Evolutionary conservation across 2,888 invertebrate species (phyloP).

Genomic region (Melinopterus prodromus): DNA sequence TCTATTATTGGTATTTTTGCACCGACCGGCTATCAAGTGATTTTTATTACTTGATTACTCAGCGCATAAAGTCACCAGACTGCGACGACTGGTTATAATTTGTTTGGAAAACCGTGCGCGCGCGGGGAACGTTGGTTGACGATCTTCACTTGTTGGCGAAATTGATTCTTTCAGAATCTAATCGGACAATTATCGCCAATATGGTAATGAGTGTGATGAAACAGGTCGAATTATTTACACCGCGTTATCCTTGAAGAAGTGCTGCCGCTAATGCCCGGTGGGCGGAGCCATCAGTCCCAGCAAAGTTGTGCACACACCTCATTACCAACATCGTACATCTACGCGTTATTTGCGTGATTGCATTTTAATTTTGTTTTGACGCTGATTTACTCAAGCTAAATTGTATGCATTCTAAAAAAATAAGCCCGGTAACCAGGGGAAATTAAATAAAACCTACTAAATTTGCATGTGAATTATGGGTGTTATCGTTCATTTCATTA

Average conservation of each 20-base stretch:
- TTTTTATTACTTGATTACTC: background rate
- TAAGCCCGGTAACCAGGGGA: background rate
- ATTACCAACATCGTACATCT: background rate
- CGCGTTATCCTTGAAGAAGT: conserved; percentile 48
- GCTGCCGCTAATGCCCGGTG: background rate
- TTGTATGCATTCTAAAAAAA: background rate
- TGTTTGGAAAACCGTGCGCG: conserved; percentile 22
- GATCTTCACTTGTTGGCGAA: background rate
- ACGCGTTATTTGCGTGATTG: background rate
- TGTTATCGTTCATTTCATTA: too few species aligned
- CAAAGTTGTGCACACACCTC: conserved; percentile 22
- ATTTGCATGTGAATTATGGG: background rate
- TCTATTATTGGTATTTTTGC: background rate
- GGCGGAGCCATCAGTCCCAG: conserved; percentile 36
- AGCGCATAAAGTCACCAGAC: background rate
- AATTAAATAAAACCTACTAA: background rate
- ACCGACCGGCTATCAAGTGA: background rate
- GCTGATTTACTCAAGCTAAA: background rate
- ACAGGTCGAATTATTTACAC: conserved; percentile 28
- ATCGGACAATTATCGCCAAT: conserved; percentile 47
- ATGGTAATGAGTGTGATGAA: conserved; percentile 50
- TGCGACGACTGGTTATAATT: conserved; percentile 18
- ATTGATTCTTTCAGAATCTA: background rate
- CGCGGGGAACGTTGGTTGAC: background rate
- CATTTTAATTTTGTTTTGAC: background rate